Evolutionary conservation across 2,113 vertebrate species (phyloP).

Genomic region (Trichechus manatus): DNA sequence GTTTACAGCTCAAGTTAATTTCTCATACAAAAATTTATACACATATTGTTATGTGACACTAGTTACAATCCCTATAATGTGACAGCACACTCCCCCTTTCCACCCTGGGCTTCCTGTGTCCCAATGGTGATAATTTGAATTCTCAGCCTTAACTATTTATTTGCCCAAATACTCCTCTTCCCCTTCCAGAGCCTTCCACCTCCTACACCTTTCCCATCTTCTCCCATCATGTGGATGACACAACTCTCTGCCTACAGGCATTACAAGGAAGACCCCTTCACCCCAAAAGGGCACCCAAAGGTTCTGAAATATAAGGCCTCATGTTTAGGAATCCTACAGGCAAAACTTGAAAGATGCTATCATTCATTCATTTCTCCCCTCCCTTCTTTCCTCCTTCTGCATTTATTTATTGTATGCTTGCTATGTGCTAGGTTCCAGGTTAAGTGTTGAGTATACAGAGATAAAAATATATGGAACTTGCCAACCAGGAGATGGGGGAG

Average conservation of each 20-base stretch:
- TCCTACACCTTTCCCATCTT: background rate
- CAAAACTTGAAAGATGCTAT: background rate
- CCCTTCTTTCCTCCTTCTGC: background rate
- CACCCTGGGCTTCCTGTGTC: too few relatives aligned
- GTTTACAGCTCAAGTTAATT: too few relatives aligned
- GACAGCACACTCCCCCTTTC: too few relatives aligned
- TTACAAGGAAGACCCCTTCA: background rate
- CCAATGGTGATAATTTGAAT: background rate
- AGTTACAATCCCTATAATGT: too few relatives aligned
- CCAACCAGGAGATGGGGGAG: background rate
- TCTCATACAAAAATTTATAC: too few relatives aligned
- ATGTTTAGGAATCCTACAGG: background rate
- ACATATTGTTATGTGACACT: too few relatives aligned
- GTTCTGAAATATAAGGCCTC: conserved; percentile 9
- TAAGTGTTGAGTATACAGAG: background rate
- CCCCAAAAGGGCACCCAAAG: background rate
- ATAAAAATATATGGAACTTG: background rate
- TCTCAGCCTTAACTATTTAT: conserved; percentile 47
- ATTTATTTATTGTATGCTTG: background rate
- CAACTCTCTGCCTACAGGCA: background rate
- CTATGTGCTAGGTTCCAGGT: background rate
- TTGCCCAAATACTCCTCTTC: background rate
- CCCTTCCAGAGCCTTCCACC: background rate
- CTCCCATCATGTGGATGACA: background rate
- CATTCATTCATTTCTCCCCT: background rate